Base-by-base conservation (phyloP, 2,113 vertebrate genomes). In the Chascanopsetta lugubris region DNA sequence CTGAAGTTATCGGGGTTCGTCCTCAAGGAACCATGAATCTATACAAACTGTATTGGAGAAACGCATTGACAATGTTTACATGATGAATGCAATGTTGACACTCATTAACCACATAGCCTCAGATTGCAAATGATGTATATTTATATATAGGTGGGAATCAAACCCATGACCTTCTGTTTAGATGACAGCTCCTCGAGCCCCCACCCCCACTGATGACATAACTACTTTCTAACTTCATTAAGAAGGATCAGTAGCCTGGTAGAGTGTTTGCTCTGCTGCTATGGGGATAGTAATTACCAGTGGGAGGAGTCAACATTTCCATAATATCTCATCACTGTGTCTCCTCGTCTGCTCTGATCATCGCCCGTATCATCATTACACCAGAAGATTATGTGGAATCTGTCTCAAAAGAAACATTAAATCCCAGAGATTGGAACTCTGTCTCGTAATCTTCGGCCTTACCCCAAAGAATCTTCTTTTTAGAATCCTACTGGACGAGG, bases 361-460 rank as follows among this genome's bases (percentile, higher is more conserved):
- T 47, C 47, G 26, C 24, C 55, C 8, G 46, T 47, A 48, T 15
- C 36, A 24, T 22, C 21, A 46, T n/a, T n/a, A n/a, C n/a, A n/a
- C 15, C 15, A 42, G 15, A 11, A 42, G 38, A 34, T 74, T 40
- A 61, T 51, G 2, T 66, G 43, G 18, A 61, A 36, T 61, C 50
- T 60, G 17, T 42, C 34, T 62, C 29, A 5, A 9, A 54, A 50
- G 20, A 50, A 53, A 60, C 29, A 3, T 42, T 50, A n/a, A 60
- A 45, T 68, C 27, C 17, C 47, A 36, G 32, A 68, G 62, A 32
- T 25, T 11, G n/a, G 49, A 50, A 57, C 29, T n/a, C 49, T 22
- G 25, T 22, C 32, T 69, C 48, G 53, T 49, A 59, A 58, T 20
- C 20, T 29, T 5, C 61, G 11, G 46, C 21, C 49, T 38, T 50